Percentiles rank a stretch among this genome's conserved stretches.
Conservation (phyloP, 2,888 invertebrate species). For the Carcina quercana region DNA sequence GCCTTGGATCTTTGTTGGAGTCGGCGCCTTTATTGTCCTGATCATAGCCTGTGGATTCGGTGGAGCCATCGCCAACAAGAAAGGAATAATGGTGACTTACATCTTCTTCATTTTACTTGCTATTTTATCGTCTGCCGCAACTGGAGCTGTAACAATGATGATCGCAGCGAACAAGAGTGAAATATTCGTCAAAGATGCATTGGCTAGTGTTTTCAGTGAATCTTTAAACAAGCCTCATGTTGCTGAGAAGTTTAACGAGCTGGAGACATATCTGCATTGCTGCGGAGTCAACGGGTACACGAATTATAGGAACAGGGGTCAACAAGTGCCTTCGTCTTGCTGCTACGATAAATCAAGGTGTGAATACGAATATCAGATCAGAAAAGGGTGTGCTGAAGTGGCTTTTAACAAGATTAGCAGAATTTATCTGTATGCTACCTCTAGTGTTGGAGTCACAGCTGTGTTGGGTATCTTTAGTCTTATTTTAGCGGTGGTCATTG, state of each 20-base stretch:
- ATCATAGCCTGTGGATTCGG: conserved; percentile 23
- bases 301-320: conserved; percentile 28
- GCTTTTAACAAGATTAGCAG: no score
- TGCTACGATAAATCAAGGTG: conserved; percentile 28
- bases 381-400: no score
- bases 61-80: conserved; percentile 25
- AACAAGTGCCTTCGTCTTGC: conserved; percentile 36
- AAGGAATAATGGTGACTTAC: conserved; percentile 25
- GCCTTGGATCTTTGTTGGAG: conserved; percentile 34
- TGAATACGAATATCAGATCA: conserved; percentile 2
- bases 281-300: conserved; percentile 33
- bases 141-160: conserved; percentile 24
- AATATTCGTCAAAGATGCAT: conserved; percentile 32
- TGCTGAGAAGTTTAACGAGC: conserved; percentile 22
- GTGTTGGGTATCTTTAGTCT: no score
- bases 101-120: conserved; percentile 21
- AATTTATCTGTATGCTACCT: no score
- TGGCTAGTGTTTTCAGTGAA: conserved; percentile 32
- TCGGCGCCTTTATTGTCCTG: conserved; percentile 18
- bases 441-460: no score
- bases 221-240: conserved; percentile 26
- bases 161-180: conserved; percentile 30
- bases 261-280: conserved; percentile 34
- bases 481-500: no score
- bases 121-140: conserved; percentile 22